Conservation (phyloP, 2,888 invertebrate species). For the Caenorhabditis wallacei region DNA sequence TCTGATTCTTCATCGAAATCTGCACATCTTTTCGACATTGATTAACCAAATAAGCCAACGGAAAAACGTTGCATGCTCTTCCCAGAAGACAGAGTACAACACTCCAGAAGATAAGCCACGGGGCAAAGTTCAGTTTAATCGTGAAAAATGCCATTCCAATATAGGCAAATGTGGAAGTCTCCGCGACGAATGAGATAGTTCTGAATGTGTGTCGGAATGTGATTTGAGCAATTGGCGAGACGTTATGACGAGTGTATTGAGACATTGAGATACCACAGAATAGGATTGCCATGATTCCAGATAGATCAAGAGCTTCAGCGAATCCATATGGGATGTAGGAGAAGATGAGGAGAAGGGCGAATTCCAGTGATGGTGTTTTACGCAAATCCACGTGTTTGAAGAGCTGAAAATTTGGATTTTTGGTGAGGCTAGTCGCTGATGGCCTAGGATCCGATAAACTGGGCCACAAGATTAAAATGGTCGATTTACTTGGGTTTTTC, state of each 20-base stretch:
- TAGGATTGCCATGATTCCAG: slow-evolving; percentile 98
- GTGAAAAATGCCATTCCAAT: slow-evolving; percentile 95
- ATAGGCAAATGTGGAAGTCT: slow-evolving; percentile 99
- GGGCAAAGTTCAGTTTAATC: slow-evolving; percentile 93
- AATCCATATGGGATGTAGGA: slow-evolving; percentile 98
- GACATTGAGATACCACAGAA: slow-evolving; percentile 99
- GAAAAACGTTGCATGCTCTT: slow-evolving; percentile 97
- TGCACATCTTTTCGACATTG: slow-evolving; percentile 91
- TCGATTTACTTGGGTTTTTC: too few relatives aligned
- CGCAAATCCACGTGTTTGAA: slow-evolving; percentile 96
- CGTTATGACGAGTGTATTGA: slow-evolving; percentile 98
- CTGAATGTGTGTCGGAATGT: slow-evolving; percentile 99
- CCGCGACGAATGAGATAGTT: slow-evolving; percentile 96
- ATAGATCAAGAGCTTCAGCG: slow-evolving; percentile 96
- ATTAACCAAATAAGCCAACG: slow-evolving; percentile 93
- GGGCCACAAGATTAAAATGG: too few relatives aligned
- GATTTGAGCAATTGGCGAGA: slow-evolving; percentile 98
- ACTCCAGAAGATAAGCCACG: slow-evolving; percentile 94
- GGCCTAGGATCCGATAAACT: too few relatives aligned
- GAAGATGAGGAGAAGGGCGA: slow-evolving; percentile 98
- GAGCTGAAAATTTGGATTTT: slow-evolving; percentile 84
- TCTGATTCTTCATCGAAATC: slow-evolving; percentile 98
- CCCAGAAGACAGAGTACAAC: slow-evolving; percentile 94
- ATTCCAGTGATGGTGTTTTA: slow-evolving; percentile 97
- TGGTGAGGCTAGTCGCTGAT: neutral